Base-by-base conservation (phyloP, 2,797 vertebrate genomes). In the Ptychadena robeensis region DNA sequence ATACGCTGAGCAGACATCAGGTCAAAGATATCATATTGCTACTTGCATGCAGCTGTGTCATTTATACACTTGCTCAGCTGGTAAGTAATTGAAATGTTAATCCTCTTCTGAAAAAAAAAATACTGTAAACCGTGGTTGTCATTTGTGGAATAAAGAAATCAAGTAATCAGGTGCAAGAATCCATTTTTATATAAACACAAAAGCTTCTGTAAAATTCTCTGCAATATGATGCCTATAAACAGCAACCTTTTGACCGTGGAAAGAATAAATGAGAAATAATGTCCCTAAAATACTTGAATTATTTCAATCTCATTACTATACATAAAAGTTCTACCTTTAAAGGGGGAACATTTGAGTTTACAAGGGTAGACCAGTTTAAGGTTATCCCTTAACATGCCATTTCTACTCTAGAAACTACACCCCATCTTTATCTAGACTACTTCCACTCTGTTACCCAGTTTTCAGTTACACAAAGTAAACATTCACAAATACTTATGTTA, bases 11-110 rank as follows among this genome's bases (percentile, higher is more conserved):
- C 77, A 84, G 82, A 73, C 71, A 75, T 83, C 75, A 48, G 82
- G 71, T 69, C 82, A 80, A 71, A 84, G 82, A 84, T 74, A 80
- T 53, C 18, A 65, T 57, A 84, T 79, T 79, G 75, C 82, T 72
- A 80, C 70, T 74, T 80, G 65, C 82, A 64, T 80, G 65, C 82
- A 44, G 71, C 82, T 80, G 64, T 31, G 77, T 57, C 61, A 61
- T 57, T 84, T 80, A 84, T 74, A 80, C 30, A 53, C 77, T 84
- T 80, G 69, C 70, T 80, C 82, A 64, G 77, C 71, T 84, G 76
- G 76, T 65, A 74, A 73, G 64, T 84, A 84, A 84, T 73, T 84
- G 82, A 84, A 84, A 84, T 84, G 72, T 74, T 84, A 80, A 84
- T 84, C 71, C 64, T 30, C 57, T 64, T 38, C 63, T 73, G 44